Evolutionary conservation across 1,140 invertebrate genomes (phyloP).

Genomic region (Babylonia areolata): DNA sequence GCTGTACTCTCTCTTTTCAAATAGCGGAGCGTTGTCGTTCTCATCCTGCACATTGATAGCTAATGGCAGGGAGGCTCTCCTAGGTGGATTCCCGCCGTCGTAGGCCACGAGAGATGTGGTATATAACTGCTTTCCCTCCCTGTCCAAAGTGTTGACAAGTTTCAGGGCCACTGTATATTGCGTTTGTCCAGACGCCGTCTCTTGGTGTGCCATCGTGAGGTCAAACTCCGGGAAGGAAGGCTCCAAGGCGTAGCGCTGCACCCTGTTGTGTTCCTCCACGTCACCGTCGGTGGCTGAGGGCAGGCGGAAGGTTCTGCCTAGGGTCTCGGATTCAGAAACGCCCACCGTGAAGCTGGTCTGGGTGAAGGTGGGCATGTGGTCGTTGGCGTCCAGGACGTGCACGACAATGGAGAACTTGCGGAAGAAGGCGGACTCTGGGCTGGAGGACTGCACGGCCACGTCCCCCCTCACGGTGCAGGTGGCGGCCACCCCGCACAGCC

Average conservation of each 20-base stretch:
- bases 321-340: constrained; percentile 72
- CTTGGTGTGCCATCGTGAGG: constrained; percentile 16
- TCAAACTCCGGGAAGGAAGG: constrained; percentile 46
- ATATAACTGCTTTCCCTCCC: constrained; percentile 87
- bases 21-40: constrained; percentile 93
- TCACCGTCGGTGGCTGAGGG: constrained; percentile 58
- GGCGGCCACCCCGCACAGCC: constrained; percentile 40
- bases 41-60: constrained; percentile 92
- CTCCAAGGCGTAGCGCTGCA: constrained; percentile 50
- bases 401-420: constrained; percentile 49
- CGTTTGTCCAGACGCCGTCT: constrained; percentile 21
- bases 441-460: constrained; percentile 42
- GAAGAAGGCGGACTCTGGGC: constrained; percentile 32
- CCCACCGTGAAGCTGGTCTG: constrained; percentile 35
- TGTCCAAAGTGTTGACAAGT: constrained; percentile 82
- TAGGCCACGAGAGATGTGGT: constrained; percentile 90
- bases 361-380: constrained; percentile 90
- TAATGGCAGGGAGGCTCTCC: constrained; percentile 90
- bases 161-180: constrained; percentile 44
- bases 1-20: constrained; percentile 78
- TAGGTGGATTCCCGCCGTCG: constrained; percentile 88
- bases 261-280: constrained; percentile 78
- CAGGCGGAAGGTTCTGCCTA: constrained; percentile 82
- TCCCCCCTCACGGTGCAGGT: constrained; percentile 44
- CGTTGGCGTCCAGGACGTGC: constrained; percentile 86